Base-by-base conservation (phyloP, 1,140 invertebrate species). In the Drosophila erecta region DNA sequence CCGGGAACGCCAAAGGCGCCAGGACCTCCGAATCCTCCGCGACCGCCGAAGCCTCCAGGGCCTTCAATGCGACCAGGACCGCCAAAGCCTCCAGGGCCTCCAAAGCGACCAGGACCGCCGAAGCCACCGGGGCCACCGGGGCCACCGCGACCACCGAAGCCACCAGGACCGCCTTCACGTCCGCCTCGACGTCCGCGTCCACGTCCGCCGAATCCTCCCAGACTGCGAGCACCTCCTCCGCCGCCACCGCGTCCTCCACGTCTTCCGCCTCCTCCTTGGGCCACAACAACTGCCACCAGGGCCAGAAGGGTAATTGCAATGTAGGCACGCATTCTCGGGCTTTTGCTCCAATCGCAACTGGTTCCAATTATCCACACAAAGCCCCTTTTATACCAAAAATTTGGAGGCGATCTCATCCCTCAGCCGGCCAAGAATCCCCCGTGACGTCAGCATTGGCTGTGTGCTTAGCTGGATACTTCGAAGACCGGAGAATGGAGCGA, bases 301-400 rank as follows among this genome's bases (percentile, higher is more conserved):
- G 72, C 64, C 10, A 71, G 27, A 10, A 84, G 50, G 40, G 50
- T 41, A 14, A 80, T 55, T 37, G 60, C 40, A 17, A 85, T 66
- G 24, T 56, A 64, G 44, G 10, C 43, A 47, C 81, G 80, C 81
- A 85, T 84, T 53, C 20, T 59, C 8, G 40, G 17, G 14, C 22
- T 53, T 35, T 27, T 5, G 33, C 37, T 55, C 12, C 55, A 38
- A 15, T 49, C 24, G 40, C 44, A 70, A 61, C 53, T 71, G 60
- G 73, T 77, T 49, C 65, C 11, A 27, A 14, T n/a, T 6, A 7
- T 0, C 8, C 0, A 50, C 24, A 4, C 15, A 8, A 3, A 3
- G 20, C 43, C 24, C n/a, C 41, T 83, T 83, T 84, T 83, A 84
- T 83, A 84, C 38, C 20, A 27, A 7, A 17, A 11, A 51, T 15